Evolutionary conservation across 1,140 invertebrate genomes (phyloP), one percentile per base, ranked within the genome.

Genomic region (Euwallacea similis): DNA sequence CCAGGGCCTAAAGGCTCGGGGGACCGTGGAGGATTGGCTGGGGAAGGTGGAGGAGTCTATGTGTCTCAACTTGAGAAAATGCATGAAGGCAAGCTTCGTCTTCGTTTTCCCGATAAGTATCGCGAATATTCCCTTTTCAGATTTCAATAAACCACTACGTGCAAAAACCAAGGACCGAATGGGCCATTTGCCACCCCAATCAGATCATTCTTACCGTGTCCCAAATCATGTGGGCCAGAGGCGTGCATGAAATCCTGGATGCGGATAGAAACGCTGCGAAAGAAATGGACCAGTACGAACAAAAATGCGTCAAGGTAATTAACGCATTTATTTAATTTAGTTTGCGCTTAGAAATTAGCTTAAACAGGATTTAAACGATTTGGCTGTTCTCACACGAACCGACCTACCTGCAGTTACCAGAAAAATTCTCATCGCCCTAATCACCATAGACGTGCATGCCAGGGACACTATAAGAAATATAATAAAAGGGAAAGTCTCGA

Each of bases 21-120:
- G 93, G 0, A 93, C 93, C 76, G 93, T 95, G 6, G 93, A 96
- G 81, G 91, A 93, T 77, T 96, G 94, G 94, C 81, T 95, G 21
- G 87, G 90, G 8, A 94, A 94, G 82, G 89, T 97, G 9, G 94
- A 97, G 80, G 86, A 88, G 11, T 88, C 91, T 0, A 96, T 96
- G 93, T 91, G 95, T 73, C 84, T 86, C 0, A 87, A 89, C 0
- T 82, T 92, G 10, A 91, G 86, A 74, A 88, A 87, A 56, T 86
- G 84, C 68, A 95, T 95, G 93, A 88, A 90, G 75, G 80, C 80
- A 7, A 50, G 10, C 21, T 58, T 11, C 9, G 16, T 58, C 9
- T 62, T 62, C 16, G 9, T 43, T 62, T 43, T 62, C 13, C 46
- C 6, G 46, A 33, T 2, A 4, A 33, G 21, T 50, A 3, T 13